Conservation (phyloP, 2,888 invertebrate species). For the Melipona beecheii region DNA sequence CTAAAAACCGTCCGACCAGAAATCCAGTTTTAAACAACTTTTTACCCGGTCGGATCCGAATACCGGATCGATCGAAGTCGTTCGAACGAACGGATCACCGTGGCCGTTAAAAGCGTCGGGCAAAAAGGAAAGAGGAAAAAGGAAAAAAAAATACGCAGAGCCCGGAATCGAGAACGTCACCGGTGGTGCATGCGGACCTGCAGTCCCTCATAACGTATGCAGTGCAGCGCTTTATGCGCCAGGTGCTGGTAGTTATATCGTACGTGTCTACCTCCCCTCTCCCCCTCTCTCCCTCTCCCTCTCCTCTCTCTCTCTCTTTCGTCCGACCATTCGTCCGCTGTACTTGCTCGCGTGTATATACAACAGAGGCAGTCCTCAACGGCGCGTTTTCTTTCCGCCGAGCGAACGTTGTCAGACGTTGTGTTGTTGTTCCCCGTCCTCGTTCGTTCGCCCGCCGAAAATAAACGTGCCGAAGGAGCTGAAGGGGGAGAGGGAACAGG, state of each 20-base stretch:
- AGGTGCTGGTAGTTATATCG: slow-evolving; percentile 78
- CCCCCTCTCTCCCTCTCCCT: slow-evolving; percentile 3
- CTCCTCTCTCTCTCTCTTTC: slow-evolving; percentile 7
- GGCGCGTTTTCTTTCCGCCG: slow-evolving; percentile 66
- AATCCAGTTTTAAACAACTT: neutral
- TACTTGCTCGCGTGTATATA: slow-evolving; percentile 6
- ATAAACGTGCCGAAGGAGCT: slow-evolving; percentile 49
- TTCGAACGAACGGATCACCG: neutral
- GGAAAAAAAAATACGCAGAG: slow-evolving; percentile 39
- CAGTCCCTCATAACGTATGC: slow-evolving; percentile 71
- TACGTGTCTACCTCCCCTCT: slow-evolving; percentile 63
- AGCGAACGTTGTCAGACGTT: slow-evolving; percentile 51
- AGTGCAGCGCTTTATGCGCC: slow-evolving; percentile 73
- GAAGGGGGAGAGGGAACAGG: slow-evolving; percentile 54
- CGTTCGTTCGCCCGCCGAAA: slow-evolving; percentile 41
- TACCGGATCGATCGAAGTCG: neutral
- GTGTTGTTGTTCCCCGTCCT: neutral
- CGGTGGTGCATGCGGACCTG: slow-evolving; percentile 57
- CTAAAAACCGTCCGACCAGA: neutral
- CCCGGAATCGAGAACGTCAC: slow-evolving; percentile 57
- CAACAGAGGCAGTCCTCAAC: slow-evolving; percentile 43
- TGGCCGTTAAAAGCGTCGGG: neutral
- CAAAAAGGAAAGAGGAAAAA: neutral
- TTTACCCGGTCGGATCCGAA: neutral
- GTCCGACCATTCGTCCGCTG: neutral